Evolutionary conservation across 1,140 invertebrate species (phyloP).

Genomic region (Plutomurus gul): DNA sequence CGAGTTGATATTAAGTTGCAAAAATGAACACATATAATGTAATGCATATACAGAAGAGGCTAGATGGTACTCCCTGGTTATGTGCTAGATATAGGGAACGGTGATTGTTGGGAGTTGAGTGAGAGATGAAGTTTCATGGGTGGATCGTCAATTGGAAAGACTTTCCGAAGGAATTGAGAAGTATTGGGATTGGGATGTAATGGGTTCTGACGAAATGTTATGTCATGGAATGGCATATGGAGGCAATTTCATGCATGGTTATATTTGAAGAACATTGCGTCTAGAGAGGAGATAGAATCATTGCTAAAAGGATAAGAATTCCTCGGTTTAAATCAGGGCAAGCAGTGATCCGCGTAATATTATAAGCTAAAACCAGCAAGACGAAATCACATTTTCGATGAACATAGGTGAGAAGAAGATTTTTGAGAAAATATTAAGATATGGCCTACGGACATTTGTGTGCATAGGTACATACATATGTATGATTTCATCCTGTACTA

Average conservation of each 20-base stretch:
- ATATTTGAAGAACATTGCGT: constrained; percentile 25
- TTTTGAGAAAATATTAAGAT: not conserved
- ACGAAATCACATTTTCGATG: constrained; percentile 1
- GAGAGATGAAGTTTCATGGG: constrained; percentile 39
- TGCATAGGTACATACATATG: not conserved
- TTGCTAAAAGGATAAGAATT: constrained; percentile 16
- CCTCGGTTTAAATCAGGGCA: constrained; percentile 6
- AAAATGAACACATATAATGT: constrained; percentile 4
- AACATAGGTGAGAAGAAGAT: constrained; percentile 6
- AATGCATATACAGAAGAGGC: too few relatives aligned
- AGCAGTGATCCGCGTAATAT: constrained; percentile 10
- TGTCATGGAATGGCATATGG: constrained; percentile 38
- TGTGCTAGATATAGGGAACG: not conserved
- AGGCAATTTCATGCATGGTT: constrained; percentile 34
- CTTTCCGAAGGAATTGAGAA: constrained; percentile 36
- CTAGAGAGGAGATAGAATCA: not conserved
- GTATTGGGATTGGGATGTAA: constrained; percentile 37
- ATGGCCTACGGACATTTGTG: constrained; percentile 26
- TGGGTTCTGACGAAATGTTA: constrained; percentile 29
- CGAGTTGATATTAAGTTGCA: not conserved
- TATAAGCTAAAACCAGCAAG: constrained; percentile 13
- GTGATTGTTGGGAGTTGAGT: constrained; percentile 21
- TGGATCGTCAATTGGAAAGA: constrained; percentile 40
- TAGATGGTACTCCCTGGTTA: too few relatives aligned
- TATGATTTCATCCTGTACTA: not conserved